Conservation (phyloP, 2,113 vertebrate species). For the Centrocercus urophasianus region DNA sequence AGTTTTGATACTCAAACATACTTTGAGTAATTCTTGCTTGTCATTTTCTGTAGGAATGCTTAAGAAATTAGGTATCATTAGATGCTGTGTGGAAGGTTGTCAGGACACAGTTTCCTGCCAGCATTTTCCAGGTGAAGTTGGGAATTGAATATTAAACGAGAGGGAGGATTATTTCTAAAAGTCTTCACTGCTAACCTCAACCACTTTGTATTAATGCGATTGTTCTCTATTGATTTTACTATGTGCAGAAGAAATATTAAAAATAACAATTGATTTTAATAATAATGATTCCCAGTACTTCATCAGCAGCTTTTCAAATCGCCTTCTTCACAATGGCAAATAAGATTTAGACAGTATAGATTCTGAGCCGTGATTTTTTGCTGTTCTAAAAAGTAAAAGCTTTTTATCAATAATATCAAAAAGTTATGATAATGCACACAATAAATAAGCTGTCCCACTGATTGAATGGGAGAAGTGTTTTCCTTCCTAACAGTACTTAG, state of each 20-base stretch:
- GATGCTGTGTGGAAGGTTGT: background rate
- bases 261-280: background rate
- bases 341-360: background rate
- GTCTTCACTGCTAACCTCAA: background rate
- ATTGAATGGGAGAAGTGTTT: background rate
- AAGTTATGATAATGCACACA: background rate
- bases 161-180: background rate
- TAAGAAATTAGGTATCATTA: slow-evolving; percentile 8
- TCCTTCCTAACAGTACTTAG: background rate
- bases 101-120: background rate
- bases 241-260: background rate
- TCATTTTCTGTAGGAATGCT: background rate
- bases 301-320: background rate
- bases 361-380: background rate
- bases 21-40: background rate
- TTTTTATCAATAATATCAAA: background rate
- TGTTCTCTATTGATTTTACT: background rate
- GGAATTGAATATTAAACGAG: background rate
- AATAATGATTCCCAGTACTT: background rate
- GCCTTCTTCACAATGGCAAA: background rate
- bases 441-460: background rate
- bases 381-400: background rate
- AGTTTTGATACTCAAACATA: background rate
- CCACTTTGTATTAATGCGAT: background rate
- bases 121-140: background rate